Evolutionary conservation across 2,888 invertebrate genomes (phyloP), one percentile per base, ranked within the genome.

Genomic region (Hermaeophaga mercurialis): DNA sequence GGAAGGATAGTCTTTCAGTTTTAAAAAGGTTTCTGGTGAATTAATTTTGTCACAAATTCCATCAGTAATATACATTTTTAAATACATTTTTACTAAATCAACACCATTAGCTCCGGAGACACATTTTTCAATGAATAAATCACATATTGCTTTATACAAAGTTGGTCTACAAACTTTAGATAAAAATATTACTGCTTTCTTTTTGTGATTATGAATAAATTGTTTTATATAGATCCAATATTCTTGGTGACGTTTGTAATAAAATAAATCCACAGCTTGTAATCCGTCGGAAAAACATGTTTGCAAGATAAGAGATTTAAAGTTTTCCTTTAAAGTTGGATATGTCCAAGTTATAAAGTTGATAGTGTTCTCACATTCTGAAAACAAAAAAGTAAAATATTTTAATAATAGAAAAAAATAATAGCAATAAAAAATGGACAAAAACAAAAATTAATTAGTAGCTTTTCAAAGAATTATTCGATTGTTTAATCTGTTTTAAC

Each of bases 261-360:
- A 47, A 22, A 33, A 47, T n/a, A 47, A 33, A 11, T 33, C 47
- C 4, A 6, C 15, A 4, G 47, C 12, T 34, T 47, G 34, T 9
- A 47, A 12, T 12, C 47, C 28, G 5, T 47, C 14, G 6, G 33
- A 34, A 28, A 19, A 47, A 18, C 47, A 47, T 19, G 34, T 47
- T 24, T 47, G 33, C 2, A 11, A 7, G 31, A 47, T 34, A 6
- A 19, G 6, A n/a, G 22, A 19, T 22, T 47, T 47, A 5, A 22
- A 14, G 9, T 47, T 34, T 5, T 47, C 47, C 9, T 1, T 28
- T 11, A 47, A 12, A 3, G 47, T 22, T 22, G 47, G 47, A 14
- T 47, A 47, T 1, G 19, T 47, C 47, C 47, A 47, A 3, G 34
- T 9, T 47, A 47, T 47, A 11, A 18, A 22, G 18, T 47, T 36